Evolutionary conservation across 2,113 vertebrate species (phyloP), one percentile per base, ranked within the genome.

Genomic region (Syngnathus floridae): DNA sequence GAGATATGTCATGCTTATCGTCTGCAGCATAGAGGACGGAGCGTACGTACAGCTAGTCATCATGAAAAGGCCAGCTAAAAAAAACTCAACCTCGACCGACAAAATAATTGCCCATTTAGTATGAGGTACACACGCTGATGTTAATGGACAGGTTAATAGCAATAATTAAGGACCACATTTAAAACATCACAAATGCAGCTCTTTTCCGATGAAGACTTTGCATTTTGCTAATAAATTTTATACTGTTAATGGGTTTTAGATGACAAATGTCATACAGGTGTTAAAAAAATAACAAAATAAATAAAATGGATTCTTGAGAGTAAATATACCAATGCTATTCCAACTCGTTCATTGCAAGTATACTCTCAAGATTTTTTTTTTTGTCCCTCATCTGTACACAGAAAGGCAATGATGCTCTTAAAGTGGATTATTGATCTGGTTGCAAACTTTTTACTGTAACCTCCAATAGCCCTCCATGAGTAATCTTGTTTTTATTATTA

Each of bases 1-100:
- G 70, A 65, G 74, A 74, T 84, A 76, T 80, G 79, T 71, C 58
- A 69, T 37, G 70, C 40, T 56, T 61, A 75, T 75, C 68, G 75
- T 71, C 35, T n/a, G 66, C 66, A 74, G 65, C 69, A 81, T 45
- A 58, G 63, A 49, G 68, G 31, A 74, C 55, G 54, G 31, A 14
- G 9, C 40, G 12, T 41, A 11, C 11, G 11, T 63, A 54, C 52
- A 56, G 43, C 61, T 65, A 73, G 73, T 77, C 67, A 67, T 40
- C 37, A 61, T 46, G 58, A 73, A 64, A 56, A 75, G 60, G 66
- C 64, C 61, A 65, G 61, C 69, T 69, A 62, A 81, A 41, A 66
- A 72, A 58, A 36, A n/a, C 0, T 35, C 26, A 31, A 6, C 67
- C 66, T 62, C 64, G n/a, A 8, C 36, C 7, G 65, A 21, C 65